Evolutionary conservation across 2,888 invertebrate genomes (phyloP).

Genomic region (Caenorhabditis sp.): DNA sequence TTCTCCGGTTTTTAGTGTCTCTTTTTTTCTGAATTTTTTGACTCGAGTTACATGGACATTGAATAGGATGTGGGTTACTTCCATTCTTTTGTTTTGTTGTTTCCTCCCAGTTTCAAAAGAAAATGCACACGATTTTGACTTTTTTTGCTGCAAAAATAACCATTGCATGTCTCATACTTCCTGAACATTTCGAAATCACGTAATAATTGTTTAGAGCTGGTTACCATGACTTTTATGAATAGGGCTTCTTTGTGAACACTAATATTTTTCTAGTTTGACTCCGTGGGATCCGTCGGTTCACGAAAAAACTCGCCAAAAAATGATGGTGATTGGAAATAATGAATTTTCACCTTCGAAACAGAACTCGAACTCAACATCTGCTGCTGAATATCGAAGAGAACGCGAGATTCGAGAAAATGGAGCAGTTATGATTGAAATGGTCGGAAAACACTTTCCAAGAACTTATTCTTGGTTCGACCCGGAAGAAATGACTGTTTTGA

Average conservation of each 20-base stretch:
- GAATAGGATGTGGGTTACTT: too few relatives aligned
- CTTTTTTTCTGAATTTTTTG: too few relatives aligned
- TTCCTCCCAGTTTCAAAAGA: too few relatives aligned
- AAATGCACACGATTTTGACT: too few relatives aligned
- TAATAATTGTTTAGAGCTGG: neutral
- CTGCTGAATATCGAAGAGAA: constrained; percentile 21
- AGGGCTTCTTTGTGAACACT: too few relatives aligned
- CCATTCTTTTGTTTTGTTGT: neutral
- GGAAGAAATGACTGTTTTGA: constrained; percentile 21
- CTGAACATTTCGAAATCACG: too few relatives aligned
- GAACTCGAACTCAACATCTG: constrained; percentile 1
- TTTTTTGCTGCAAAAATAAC: too few relatives aligned
- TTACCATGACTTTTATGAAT: neutral
- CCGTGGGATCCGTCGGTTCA: constrained; percentile 45
- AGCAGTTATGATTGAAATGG: constrained; percentile 6
- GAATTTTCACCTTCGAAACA: neutral
- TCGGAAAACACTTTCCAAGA: constrained; percentile 24
- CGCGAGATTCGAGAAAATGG: constrained; percentile 6
- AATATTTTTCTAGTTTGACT: constrained; percentile 25
- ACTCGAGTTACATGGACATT: too few relatives aligned
- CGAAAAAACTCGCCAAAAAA: constrained; percentile 22
- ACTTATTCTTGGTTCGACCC: constrained; percentile 34
- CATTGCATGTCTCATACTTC: too few relatives aligned
- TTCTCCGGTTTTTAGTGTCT: too few relatives aligned
- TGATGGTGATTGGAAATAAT: constrained; percentile 18